Percentiles rank a stretch among this genome's conserved stretches.
These are phyloP conservation scores for Parnassius apollo DNA, from an alignment of 2,888 invertebrate genomes.

Conservation along the genomic window DNA sequence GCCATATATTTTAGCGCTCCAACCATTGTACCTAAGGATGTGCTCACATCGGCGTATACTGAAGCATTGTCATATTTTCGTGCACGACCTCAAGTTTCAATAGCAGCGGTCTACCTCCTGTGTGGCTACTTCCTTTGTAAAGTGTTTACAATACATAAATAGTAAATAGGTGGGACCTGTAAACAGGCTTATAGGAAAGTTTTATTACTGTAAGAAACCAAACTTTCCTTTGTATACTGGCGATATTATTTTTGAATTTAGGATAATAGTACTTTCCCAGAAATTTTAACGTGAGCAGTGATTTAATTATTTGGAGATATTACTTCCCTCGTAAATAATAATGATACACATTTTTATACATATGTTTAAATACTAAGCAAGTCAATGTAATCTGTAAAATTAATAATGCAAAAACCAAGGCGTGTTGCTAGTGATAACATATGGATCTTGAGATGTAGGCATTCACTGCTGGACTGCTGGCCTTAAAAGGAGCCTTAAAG, in stretches of 20 bases:
- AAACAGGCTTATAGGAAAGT: constrained; percentile 62
- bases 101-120: constrained; percentile 49
- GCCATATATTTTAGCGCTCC: constrained; percentile 49
- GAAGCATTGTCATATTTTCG: constrained; percentile 73
- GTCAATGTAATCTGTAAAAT: too few species aligned
- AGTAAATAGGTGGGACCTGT: constrained; percentile 59
- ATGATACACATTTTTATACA: too few species aligned
- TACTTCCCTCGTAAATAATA: too few species aligned
- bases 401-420: too few species aligned
- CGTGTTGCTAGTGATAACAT: too few species aligned
- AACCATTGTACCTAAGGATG: constrained; percentile 57
- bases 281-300: too few species aligned
- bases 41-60: constrained; percentile 62
- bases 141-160: constrained; percentile 66
- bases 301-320: too few species aligned
- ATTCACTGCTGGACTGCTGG: too few species aligned
- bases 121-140: constrained; percentile 64
- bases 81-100: constrained; percentile 58
- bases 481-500: too few species aligned
- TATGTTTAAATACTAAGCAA: too few species aligned
- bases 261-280: neutral
- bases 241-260: constrained; percentile 20
- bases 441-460: too few species aligned
- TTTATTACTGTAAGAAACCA: constrained; percentile 48
- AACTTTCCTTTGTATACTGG: neutral